These are phyloP conservation scores for Poeciliopsis presidionis DNA, from an alignment of 2,797 vertebrate species.

Conservation along the genomic window DNA sequence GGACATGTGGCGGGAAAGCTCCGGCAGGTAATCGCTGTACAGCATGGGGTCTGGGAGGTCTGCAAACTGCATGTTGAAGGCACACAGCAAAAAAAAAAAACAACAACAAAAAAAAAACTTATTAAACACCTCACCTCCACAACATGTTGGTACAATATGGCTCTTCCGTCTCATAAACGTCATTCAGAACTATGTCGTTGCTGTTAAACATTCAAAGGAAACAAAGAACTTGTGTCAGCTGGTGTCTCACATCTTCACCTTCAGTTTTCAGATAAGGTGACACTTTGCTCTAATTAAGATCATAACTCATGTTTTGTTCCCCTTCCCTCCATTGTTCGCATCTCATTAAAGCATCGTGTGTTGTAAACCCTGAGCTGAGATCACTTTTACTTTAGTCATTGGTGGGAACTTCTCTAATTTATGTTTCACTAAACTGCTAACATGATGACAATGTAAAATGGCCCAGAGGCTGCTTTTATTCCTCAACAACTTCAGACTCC, in stretches of 20 bases:
- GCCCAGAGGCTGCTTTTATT: not conserved
- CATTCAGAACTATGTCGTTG: not conserved
- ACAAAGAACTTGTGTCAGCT: not conserved
- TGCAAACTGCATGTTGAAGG: slow-evolving; percentile 83
- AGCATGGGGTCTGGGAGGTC: slow-evolving; percentile 93
- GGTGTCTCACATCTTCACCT: not conserved
- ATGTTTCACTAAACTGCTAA: not conserved
- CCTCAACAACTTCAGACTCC: not conserved
- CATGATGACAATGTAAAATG: not conserved
- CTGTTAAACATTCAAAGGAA: not conserved
- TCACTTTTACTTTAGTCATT: not conserved
- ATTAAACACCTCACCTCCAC: not conserved
- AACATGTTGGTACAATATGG: not conserved
- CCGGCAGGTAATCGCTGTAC: slow-evolving; percentile 94
- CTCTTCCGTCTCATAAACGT: not conserved
- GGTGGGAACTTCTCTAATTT: not conserved
- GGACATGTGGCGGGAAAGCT: slow-evolving; percentile 84
- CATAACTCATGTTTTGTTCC: not conserved
- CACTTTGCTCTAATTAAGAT: not conserved
- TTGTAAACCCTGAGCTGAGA: not conserved
- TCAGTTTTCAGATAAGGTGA: not conserved
- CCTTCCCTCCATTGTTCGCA: not conserved
- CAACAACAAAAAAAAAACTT: not conserved
- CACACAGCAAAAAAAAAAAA: not conserved
- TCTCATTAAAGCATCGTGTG: not conserved